Conservation (phyloP, 2,888 invertebrate genomes). For the Eristalis arbustorum region DNA sequence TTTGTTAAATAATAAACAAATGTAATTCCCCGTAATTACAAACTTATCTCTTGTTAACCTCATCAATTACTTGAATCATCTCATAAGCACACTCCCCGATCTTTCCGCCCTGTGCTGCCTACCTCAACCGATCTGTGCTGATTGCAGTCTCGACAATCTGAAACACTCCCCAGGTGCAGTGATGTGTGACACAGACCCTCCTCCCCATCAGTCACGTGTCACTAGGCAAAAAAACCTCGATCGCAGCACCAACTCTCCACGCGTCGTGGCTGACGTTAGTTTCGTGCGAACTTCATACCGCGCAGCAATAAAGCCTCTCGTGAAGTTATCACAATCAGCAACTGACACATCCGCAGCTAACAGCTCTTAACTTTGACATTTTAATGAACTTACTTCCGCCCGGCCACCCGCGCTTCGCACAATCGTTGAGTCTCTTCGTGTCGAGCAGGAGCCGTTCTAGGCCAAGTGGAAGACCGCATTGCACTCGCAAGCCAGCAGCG, state of each 20-base stretch:
- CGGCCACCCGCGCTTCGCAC: background rate
- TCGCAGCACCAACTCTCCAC: background rate
- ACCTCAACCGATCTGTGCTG: background rate
- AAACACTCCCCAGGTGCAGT: background rate
- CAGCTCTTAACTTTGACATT: slow-evolving; percentile 50
- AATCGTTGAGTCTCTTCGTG: background rate
- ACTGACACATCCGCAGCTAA: slow-evolving; percentile 27
- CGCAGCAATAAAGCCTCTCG: background rate
- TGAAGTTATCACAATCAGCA: slow-evolving; percentile 26
- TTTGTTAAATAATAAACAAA: too few species aligned
- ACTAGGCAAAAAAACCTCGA: background rate
- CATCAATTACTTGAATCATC: background rate
- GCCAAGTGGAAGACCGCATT: slow-evolving; percentile 6
- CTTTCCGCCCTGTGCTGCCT: background rate
- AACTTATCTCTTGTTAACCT: background rate
- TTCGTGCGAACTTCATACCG: background rate
- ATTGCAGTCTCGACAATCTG: background rate
- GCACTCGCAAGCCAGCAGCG: background rate
- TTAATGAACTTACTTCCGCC: slow-evolving; percentile 25
- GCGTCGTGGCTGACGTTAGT: background rate
- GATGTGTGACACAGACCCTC: background rate
- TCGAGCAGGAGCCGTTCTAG: background rate
- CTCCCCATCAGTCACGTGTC: background rate
- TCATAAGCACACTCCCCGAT: background rate
- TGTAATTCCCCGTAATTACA: background rate